phyloP scores from a whole-genome alignment of 2,113 vertebrate genomes.

The Caloenas nicobarica region DNA sequence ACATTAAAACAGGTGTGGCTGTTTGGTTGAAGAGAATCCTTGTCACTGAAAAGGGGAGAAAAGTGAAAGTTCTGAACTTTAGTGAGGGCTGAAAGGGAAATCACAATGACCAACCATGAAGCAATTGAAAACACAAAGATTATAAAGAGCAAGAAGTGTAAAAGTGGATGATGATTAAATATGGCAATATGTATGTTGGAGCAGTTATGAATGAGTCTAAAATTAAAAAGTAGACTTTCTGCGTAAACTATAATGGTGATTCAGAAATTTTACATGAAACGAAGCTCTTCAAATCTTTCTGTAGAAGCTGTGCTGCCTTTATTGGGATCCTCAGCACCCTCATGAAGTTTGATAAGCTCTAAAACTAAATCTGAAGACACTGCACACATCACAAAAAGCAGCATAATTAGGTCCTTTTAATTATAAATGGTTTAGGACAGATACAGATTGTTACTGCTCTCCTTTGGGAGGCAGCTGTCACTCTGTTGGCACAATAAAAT shows the following conservation, averaged over 20 bases:
- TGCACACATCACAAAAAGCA: background rate
- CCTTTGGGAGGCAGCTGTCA: background rate
- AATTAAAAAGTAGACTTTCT: background rate
- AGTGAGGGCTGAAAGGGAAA: background rate
- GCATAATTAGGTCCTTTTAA: background rate
- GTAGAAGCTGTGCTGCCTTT: background rate
- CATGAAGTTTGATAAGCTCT: background rate
- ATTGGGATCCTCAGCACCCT: background rate
- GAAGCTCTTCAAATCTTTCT: background rate
- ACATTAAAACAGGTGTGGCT: background rate
- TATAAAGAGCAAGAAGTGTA: background rate
- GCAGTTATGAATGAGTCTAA: background rate
- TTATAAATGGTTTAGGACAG: background rate
- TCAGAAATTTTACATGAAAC: background rate
- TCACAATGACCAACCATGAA: background rate
- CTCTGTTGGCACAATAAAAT: background rate
- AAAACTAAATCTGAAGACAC: background rate
- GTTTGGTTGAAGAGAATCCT: background rate
- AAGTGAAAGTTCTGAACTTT: background rate
- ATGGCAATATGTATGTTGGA: background rate
- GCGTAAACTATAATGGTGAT: background rate
- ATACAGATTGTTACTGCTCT: background rate
- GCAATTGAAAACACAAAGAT: background rate
- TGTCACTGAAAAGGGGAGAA: background rate
- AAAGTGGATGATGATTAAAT: background rate